phyloP scores from a whole-genome alignment of 2,888 invertebrate genomes.

The Rhagium mordax region DNA sequence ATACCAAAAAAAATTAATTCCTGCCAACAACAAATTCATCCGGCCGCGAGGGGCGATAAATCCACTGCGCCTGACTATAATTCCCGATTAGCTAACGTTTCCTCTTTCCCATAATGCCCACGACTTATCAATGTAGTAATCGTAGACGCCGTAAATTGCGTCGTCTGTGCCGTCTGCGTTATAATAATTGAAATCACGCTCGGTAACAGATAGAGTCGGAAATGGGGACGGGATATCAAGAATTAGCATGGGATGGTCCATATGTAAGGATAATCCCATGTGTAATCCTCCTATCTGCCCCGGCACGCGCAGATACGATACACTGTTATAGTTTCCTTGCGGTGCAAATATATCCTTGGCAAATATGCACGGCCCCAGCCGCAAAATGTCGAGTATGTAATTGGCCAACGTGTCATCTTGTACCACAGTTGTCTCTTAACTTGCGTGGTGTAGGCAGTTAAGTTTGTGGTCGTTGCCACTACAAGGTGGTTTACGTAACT shows the following conservation, averaged over 20 bases:
- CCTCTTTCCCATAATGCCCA: neutral
- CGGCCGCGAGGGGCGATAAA: too few species aligned
- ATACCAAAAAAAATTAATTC: too few species aligned
- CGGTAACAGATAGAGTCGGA: slow-evolving; percentile 49
- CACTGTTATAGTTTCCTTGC: slow-evolving; percentile 50
- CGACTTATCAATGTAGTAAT: slow-evolving; percentile 35
- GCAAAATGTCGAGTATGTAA: slow-evolving; percentile 40
- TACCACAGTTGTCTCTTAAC: slow-evolving; percentile 11
- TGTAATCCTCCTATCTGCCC: slow-evolving; percentile 63
- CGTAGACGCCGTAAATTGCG: slow-evolving; percentile 30
- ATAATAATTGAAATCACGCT: slow-evolving; percentile 52
- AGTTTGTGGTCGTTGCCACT: neutral
- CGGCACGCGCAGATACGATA: slow-evolving; percentile 42
- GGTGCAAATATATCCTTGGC: slow-evolving; percentile 48
- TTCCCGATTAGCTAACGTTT: neutral
- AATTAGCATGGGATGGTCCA: slow-evolving; percentile 67
- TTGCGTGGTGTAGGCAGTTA: neutral
- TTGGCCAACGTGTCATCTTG: slow-evolving; percentile 22
- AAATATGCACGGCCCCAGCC: slow-evolving; percentile 42
- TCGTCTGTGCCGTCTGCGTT: slow-evolving; percentile 6
- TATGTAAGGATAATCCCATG: slow-evolving; percentile 69
- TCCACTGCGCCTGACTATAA: neutral
- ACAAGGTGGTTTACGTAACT: neutral
- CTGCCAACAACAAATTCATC: neutral
- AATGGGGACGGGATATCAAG: slow-evolving; percentile 54